Base-by-base conservation (phyloP, 2,113 vertebrate species). In the Aptenodytes forsteri region DNA sequence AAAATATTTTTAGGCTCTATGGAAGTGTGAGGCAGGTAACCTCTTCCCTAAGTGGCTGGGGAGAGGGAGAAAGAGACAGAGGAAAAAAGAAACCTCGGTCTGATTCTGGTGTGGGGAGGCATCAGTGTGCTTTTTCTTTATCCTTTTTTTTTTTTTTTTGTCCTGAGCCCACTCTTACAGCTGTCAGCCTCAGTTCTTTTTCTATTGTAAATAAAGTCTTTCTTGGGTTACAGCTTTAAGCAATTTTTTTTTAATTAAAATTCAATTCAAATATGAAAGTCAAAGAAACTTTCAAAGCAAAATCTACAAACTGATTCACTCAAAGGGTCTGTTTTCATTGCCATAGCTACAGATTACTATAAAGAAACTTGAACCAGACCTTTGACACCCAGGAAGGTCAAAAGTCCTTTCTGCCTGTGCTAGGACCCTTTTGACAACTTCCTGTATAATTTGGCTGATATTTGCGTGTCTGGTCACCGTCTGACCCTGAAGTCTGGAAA, bases 291-390 rank as follows among this genome's bases (percentile, higher is more conserved):
- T 98, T 92, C 87, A 76, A 96, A 94, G 89, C 73, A 95, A 93
- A 96, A 90, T 96, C 96, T 97, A 84, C 95, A 95, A 98, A 97
- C 91, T 92, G 95, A 97, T 97, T 97, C 96, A 96, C 93, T 98
- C 97, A 97, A 96, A 97, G 87, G 80, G 85, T 87, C 97, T 97
- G 86, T 96, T 97, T 95, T 94, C 88, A 98, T 98, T 98, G 95
- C 98, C 97, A 97, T 95, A 97, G 98, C 96, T 98, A 98, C 98
- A 98, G 98, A 97, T 98, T 98, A 97, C 95, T 98, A 96, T 96
- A 97, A 98, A 98, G 98, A 99, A 98, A 99, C 98, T 98, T 98
- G 98, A 99, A 99, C 98, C 98, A 98, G 98, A 99, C 98, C 98
- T 98, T 97, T 98, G 98, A 98, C 98, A 97, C 95, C 91, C 81